A percentile compares a stretch with the other conserved stretches of the same genome.
phyloP scores from a whole-genome alignment of 2,113 vertebrate genomes.

The Gavia stellata region DNA sequence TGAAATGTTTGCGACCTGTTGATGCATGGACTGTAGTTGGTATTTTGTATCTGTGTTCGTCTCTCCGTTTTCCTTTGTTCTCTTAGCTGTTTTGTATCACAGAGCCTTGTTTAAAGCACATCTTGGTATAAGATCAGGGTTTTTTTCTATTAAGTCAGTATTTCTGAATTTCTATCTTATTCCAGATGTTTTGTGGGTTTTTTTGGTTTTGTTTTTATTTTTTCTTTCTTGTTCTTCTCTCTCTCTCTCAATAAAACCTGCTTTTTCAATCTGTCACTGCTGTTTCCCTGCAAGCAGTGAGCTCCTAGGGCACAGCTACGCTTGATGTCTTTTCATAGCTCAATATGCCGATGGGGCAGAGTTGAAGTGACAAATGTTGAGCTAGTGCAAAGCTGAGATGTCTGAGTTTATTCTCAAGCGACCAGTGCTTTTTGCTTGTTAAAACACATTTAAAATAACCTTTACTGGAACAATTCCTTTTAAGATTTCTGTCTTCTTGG shows the following conservation, averaged over 20 bases:
- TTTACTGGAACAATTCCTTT: not conserved
- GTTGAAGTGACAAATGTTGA: not conserved
- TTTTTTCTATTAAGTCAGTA: not conserved
- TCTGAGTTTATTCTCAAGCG: not conserved
- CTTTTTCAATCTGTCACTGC: not conserved
- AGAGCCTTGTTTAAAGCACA: not conserved
- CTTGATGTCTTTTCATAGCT: not conserved
- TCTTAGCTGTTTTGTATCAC: not conserved
- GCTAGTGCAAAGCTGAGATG: not conserved
- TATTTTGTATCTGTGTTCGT: fast-evolving
- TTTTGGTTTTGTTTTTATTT: not conserved
- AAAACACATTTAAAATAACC: not conserved
- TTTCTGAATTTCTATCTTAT: not conserved
- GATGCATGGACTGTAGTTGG: not conserved
- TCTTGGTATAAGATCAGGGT: not conserved
- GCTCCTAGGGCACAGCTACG: not conserved
- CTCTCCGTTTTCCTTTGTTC: not conserved
- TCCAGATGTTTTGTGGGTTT: not conserved
- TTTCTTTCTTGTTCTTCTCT: not conserved
- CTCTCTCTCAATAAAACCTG: not conserved
- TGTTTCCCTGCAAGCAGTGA: not conserved
- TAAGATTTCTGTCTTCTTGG: not conserved
- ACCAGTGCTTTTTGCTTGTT: not conserved
- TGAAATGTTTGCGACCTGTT: not conserved
- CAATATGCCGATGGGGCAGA: not conserved